A percentile compares a stretch with the other conserved stretches of the same genome.
Conservation (phyloP, 53 echinoderm and acorn worm genomes). For the Echinarachnius parma region DNA sequence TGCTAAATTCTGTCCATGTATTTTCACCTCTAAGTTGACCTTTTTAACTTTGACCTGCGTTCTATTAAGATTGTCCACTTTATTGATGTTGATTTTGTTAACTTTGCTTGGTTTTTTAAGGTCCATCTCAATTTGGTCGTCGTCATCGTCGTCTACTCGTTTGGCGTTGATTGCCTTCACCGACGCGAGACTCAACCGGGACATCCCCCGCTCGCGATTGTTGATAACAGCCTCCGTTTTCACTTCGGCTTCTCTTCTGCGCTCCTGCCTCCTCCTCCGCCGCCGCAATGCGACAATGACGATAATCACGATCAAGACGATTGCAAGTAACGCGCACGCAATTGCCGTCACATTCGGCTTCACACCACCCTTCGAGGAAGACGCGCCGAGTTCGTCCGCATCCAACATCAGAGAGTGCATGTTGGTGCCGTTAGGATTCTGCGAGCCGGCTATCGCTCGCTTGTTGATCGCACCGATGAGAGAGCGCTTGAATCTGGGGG, state of each 20-base stretch:
- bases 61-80: constrained; percentile 67
- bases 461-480: constrained; percentile 67
- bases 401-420: constrained; percentile 77
- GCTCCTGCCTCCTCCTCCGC: constrained; percentile 34
- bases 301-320: constrained; percentile 52
- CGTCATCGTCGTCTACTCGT: constrained; percentile 14
- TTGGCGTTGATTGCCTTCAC: constrained; percentile 15
- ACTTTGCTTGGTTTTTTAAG: constrained; percentile 85
- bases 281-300: constrained; percentile 38
- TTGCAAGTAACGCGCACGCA: constrained; percentile 34
- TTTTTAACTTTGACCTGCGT: constrained; percentile 77
- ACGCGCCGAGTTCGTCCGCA: constrained; percentile 27
- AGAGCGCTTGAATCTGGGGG: constrained; percentile 71
- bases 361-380: not conserved
- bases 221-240: constrained; percentile 37
- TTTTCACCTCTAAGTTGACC: constrained; percentile 89
- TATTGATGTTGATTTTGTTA: constrained; percentile 80
- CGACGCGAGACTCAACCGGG: constrained; percentile 35
- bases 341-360: constrained; percentile 30
- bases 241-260: constrained; percentile 17
- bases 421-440: constrained; percentile 88
- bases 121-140: constrained; percentile 76
- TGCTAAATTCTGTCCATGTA: constrained; percentile 43
- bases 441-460: constrained; percentile 39
- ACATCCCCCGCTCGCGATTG: constrained; percentile 42